Conservation (phyloP, 1,140 invertebrate genomes). For the Phortica variegata region DNA sequence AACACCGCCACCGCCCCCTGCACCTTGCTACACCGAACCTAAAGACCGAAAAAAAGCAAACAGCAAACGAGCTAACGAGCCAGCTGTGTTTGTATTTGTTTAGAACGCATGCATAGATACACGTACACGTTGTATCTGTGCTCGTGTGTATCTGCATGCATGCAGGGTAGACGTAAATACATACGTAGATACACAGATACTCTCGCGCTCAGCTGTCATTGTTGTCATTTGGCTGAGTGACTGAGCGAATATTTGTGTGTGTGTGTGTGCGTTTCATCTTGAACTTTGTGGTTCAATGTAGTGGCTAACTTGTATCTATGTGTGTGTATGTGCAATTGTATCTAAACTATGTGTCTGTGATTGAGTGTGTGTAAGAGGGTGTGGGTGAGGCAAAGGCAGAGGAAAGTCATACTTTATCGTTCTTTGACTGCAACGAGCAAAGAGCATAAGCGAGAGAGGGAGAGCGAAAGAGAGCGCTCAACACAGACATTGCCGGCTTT, state of each 20-base stretch:
- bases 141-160: constrained; percentile 17
- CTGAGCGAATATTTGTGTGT: too few species aligned
- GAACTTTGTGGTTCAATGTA: constrained; percentile 55
- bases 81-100: constrained; percentile 1
- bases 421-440: too few species aligned
- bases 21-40: constrained; percentile 3
- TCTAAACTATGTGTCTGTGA: too few species aligned
- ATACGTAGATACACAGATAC: not conserved
- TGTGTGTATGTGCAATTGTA: too few species aligned
- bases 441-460: too few species aligned
- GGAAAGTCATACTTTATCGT: too few species aligned
- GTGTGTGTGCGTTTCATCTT: constrained; percentile 42
- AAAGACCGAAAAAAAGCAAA: not conserved
- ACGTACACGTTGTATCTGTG: constrained; percentile 14
- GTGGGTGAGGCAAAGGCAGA: too few species aligned
- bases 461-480: too few species aligned
- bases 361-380: too few species aligned
- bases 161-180: constrained; percentile 3
- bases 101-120: not conserved
- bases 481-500: constrained; percentile 38
- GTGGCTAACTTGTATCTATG: too few species aligned
- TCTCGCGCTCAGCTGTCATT: constrained; percentile 41
- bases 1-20: too few species aligned
- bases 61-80: not conserved
- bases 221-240: constrained; percentile 45